Conservation (phyloP, 2,113 vertebrate species). For the Acrocephalus arundinaceus region DNA sequence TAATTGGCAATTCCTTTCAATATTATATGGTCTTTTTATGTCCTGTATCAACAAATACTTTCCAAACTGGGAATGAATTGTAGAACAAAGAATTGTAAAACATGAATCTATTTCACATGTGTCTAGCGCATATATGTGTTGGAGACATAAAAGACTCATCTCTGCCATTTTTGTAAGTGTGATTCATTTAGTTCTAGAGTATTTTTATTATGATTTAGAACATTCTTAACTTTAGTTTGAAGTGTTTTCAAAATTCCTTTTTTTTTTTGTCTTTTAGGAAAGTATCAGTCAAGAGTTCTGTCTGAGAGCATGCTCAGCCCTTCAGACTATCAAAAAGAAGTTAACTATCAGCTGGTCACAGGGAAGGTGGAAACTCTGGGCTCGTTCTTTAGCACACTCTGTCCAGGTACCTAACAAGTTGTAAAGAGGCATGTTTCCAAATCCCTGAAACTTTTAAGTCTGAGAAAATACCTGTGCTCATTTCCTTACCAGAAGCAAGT, state of each 20-base stretch:
- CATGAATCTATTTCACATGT: neutral
- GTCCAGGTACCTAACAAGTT: slow-evolving; percentile 79
- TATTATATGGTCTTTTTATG: neutral
- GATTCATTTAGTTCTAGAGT: neutral
- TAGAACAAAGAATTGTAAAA: neutral
- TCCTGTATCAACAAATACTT: neutral
- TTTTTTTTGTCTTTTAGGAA: slow-evolving; percentile 77
- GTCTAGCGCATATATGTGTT: neutral
- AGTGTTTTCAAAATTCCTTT: neutral
- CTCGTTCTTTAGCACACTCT: slow-evolving; percentile 87
- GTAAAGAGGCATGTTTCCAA: neutral
- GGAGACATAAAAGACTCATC: neutral
- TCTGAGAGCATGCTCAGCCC: slow-evolving; percentile 90
- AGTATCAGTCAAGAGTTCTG: slow-evolving; percentile 90
- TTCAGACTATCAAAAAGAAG: slow-evolving; percentile 87
- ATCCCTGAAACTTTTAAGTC: neutral
- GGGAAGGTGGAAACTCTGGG: slow-evolving; percentile 86
- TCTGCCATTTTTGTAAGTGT: neutral
- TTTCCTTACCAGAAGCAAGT: neutral
- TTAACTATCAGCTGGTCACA: slow-evolving; percentile 86
- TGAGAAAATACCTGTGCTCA: neutral
- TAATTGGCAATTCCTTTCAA: neutral
- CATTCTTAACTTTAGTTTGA: neutral
- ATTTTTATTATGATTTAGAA: neutral
- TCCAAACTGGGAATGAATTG: neutral